A percentile compares a stretch with the other conserved stretches of the same genome.
phyloP scores from a whole-genome alignment of 2,113 vertebrate species.

The Perccottus glenii region DNA sequence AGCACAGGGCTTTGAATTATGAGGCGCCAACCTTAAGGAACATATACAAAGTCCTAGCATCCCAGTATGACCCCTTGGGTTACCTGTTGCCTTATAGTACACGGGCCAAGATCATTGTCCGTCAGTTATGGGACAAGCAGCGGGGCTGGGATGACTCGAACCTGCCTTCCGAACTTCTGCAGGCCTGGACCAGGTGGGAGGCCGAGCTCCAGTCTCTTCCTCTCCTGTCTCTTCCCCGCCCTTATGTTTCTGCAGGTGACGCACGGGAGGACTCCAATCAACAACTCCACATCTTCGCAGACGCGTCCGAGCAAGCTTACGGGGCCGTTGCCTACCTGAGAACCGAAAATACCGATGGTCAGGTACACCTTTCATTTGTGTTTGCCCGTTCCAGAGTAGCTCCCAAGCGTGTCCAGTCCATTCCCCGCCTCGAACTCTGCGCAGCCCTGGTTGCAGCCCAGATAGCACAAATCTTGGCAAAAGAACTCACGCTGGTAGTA shows the following conservation, averaged over 20 bases:
- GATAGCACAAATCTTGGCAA: not conserved
- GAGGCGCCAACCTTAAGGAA: constrained; percentile 7
- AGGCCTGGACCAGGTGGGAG: constrained; percentile 20
- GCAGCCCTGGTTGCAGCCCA: constrained; percentile 10
- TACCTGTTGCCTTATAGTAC: constrained; percentile 25
- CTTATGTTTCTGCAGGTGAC: not conserved
- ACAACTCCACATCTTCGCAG: constrained; percentile 16
- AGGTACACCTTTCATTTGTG: constrained; percentile 9
- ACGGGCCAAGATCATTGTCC: constrained; percentile 4
- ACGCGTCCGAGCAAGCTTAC: constrained; percentile 30
- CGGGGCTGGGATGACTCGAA: no score
- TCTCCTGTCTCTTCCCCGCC: not conserved
- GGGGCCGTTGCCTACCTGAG: constrained; percentile 16
- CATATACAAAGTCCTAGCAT: not conserved
- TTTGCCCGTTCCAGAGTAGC: constrained; percentile 21
- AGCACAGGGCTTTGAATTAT: not conserved
- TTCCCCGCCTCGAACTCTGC: constrained; percentile 24
- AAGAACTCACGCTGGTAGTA: constrained; percentile 16
- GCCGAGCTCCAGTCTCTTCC: not conserved
- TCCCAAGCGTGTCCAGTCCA: not conserved
- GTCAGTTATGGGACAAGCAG: constrained; percentile 12
- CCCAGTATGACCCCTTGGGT: constrained; percentile 27
- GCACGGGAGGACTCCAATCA: not conserved
- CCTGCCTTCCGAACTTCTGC: not conserved
- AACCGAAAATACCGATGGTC: not conserved